Conservation (phyloP, 2,888 invertebrate genomes). For the Pyrocoelia pectoralis region DNA sequence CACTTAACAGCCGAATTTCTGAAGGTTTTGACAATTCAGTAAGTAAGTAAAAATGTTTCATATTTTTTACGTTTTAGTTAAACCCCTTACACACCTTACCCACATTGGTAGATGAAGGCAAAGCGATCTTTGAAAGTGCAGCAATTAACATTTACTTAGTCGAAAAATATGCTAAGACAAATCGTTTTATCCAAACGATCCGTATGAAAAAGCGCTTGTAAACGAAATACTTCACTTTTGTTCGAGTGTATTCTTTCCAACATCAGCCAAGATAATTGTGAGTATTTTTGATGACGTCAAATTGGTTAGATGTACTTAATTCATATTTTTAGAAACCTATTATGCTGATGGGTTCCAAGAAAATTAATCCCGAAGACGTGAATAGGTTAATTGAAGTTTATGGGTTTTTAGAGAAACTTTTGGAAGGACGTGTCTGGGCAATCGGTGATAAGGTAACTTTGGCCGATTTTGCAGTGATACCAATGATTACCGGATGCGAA, state of each 20-base stretch:
- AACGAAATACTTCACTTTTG: slow-evolving; percentile 66
- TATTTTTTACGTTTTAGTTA: slow-evolving; percentile 42
- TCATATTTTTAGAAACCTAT: slow-evolving; percentile 58
- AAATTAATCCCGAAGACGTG: background rate
- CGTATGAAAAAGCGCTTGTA: slow-evolving; percentile 61
- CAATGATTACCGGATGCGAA: background rate
- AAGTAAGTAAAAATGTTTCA: no score
- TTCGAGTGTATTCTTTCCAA: slow-evolving; percentile 60
- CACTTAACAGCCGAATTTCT: slow-evolving; percentile 59
- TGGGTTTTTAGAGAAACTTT: slow-evolving; percentile 59
- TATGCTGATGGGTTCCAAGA: slow-evolving; percentile 10
- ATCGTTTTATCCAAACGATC: slow-evolving; percentile 64
- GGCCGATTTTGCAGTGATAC: slow-evolving; percentile 30
- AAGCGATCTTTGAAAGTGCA: slow-evolving; percentile 62
- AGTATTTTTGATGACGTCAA: no score
- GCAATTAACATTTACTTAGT: slow-evolving; percentile 59
- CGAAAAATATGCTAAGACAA: slow-evolving; percentile 57
- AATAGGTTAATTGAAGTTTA: slow-evolving; percentile 55
- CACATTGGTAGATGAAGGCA: slow-evolving; percentile 66
- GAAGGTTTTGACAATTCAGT: slow-evolving; percentile 53
- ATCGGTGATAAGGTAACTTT: slow-evolving; percentile 57
- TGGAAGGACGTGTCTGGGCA: slow-evolving; percentile 60
- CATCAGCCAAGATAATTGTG: background rate
- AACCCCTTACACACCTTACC: slow-evolving; percentile 68
- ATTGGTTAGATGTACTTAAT: no score